phyloP scores from a whole-genome alignment of 1,140 invertebrate genomes.

The Leptinotarsa defecta region DNA sequence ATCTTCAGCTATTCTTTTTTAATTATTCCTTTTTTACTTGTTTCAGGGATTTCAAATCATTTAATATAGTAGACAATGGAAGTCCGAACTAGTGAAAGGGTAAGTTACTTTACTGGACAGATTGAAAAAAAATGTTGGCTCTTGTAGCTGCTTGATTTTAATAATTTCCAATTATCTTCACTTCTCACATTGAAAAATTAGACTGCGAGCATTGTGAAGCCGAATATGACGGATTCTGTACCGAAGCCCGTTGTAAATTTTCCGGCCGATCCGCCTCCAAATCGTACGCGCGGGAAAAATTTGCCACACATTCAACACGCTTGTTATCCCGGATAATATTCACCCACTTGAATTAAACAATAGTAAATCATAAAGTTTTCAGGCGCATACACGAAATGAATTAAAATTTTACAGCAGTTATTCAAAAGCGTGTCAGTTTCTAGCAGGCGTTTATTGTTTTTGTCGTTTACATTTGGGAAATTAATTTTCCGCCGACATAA shows the following conservation, averaged over 20 bases:
- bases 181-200: background rate
- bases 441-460: slow-evolving; percentile 38
- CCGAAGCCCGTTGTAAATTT: background rate
- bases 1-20: too few species aligned
- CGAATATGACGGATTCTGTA: background rate
- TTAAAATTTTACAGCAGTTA: slow-evolving; percentile 46
- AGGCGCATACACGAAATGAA: slow-evolving; percentile 44
- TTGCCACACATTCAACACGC: slow-evolving; percentile 38
- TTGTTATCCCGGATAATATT: slow-evolving; percentile 38
- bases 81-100: too few species aligned
- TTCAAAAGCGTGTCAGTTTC: slow-evolving; percentile 39
- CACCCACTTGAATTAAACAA: slow-evolving; percentile 45
- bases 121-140: too few species aligned
- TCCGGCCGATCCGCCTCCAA: background rate
- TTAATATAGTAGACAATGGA: too few species aligned
- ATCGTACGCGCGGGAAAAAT: slow-evolving; percentile 34
- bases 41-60: too few species aligned
- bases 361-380: slow-evolving; percentile 46
- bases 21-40: too few species aligned
- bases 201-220: background rate
- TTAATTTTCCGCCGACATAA: slow-evolving; percentile 39
- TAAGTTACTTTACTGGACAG: too few species aligned
- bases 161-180: too few species aligned
- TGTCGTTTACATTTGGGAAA: slow-evolving; percentile 43
- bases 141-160: too few species aligned